Conservation (phyloP, 2,888 invertebrate genomes). For the Dorcus hopei region DNA sequence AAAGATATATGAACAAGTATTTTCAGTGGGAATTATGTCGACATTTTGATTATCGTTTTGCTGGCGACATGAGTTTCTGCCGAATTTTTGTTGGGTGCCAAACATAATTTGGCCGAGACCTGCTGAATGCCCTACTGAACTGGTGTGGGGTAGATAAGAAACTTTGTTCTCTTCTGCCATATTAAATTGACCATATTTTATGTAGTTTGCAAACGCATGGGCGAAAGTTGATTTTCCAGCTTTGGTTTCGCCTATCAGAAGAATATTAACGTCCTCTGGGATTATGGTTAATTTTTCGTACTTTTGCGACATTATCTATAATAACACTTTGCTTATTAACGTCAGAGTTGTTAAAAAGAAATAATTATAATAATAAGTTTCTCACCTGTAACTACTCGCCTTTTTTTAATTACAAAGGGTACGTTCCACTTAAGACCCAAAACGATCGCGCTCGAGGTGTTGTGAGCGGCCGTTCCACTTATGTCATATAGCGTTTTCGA, state of each 20-base stretch:
- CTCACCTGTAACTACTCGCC: too few species aligned
- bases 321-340: too few species aligned
- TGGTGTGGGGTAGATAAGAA: slow-evolving; percentile 33
- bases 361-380: too few species aligned
- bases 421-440: too few species aligned
- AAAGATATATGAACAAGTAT: slow-evolving; percentile 65
- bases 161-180: slow-evolving; percentile 26
- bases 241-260: slow-evolving; percentile 41
- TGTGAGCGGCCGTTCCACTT: too few species aligned
- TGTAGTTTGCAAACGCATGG: slow-evolving; percentile 40
- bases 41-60: slow-evolving; percentile 24
- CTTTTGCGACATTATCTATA: neutral
- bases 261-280: slow-evolving; percentile 35
- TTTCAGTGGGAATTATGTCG: slow-evolving; percentile 24
- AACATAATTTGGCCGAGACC: too few species aligned
- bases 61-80: slow-evolving; percentile 20
- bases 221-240: slow-evolving; percentile 45
- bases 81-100: too few species aligned
- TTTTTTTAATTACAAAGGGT: too few species aligned
- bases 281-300: slow-evolving; percentile 8
- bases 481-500: too few species aligned
- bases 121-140: too few species aligned
- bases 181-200: slow-evolving; percentile 28
- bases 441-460: too few species aligned
- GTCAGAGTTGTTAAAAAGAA: too few species aligned